Conservation (phyloP, 2,797 vertebrate species). For the Sciaenops ocellatus region DNA sequence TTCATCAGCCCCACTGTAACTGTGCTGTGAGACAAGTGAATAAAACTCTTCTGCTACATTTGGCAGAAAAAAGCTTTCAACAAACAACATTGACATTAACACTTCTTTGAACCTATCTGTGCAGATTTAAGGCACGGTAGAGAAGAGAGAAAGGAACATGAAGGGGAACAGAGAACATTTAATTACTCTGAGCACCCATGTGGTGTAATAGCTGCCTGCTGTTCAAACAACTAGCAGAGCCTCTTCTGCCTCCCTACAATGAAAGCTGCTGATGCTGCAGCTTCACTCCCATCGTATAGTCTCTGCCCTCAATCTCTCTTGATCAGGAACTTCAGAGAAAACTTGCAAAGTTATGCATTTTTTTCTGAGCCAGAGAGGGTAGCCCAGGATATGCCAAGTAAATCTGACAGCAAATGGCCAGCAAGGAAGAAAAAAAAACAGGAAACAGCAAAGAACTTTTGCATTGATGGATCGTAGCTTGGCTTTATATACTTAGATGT, state of each 20-base stretch:
- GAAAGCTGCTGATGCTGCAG: constrained; percentile 76
- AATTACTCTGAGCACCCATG: constrained; percentile 78
- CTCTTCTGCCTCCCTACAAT: constrained; percentile 66
- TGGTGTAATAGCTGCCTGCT: constrained; percentile 68
- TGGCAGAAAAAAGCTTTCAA: constrained; percentile 22
- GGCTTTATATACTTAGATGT: background rate
- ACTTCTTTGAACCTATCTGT: constrained; percentile 44
- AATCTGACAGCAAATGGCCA: constrained; percentile 58
- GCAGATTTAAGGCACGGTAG: constrained; percentile 39
- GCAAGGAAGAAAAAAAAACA: constrained; percentile 12
- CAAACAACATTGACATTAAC: constrained; percentile 54
- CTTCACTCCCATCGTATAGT: constrained; percentile 63
- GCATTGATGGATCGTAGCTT: background rate
- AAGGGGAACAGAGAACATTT: constrained; percentile 65
- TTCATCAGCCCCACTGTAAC: constrained; percentile 32
- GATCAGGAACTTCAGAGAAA: constrained; percentile 71
- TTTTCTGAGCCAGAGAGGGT: constrained; percentile 48
- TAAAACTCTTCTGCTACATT: constrained; percentile 32
- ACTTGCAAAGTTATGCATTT: constrained; percentile 68
- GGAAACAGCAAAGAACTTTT: constrained; percentile 6
- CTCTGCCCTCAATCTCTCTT: constrained; percentile 75
- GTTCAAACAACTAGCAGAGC: constrained; percentile 69
- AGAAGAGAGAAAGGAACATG: constrained; percentile 44
- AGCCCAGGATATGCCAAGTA: constrained; percentile 36
- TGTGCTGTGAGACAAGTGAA: constrained; percentile 20